Evolutionary conservation across 2,113 vertebrate genomes (phyloP).

Genomic region (Hirundichthys speculiger): DNA sequence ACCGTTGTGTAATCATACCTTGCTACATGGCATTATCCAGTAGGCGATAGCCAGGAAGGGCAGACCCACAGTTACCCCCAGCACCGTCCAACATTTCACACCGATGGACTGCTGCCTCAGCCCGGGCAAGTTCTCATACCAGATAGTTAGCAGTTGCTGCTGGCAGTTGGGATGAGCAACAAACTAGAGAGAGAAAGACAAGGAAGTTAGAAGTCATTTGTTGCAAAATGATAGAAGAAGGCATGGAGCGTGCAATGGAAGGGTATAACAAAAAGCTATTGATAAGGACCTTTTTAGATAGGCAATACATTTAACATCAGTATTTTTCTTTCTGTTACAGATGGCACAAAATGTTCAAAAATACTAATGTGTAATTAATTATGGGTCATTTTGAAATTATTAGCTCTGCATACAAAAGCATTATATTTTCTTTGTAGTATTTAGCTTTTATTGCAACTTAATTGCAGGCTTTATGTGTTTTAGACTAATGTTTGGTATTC

Average conservation of each 20-base stretch:
- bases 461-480: too few relatives aligned
- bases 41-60: conserved; percentile 96
- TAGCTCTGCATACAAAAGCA: too few relatives aligned
- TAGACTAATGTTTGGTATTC: too few relatives aligned
- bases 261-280: background rate
- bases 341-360: too few relatives aligned
- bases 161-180: conserved; percentile 99
- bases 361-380: too few relatives aligned
- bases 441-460: too few relatives aligned
- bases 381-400: too few relatives aligned
- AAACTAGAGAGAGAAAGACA: conserved; percentile 79
- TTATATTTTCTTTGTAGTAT: too few relatives aligned
- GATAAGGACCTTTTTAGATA: too few relatives aligned
- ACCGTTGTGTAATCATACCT: conserved; percentile 80
- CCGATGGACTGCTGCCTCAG: conserved; percentile 94
- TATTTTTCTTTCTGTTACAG: too few relatives aligned
- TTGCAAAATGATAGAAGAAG: background rate
- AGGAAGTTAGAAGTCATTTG: background rate
- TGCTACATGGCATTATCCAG: conserved; percentile 97
- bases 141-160: conserved; percentile 96
- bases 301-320: too few relatives aligned
- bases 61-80: conserved; percentile 92
- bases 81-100: conserved; percentile 95
- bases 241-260: background rate
- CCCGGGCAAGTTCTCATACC: conserved; percentile 97